A percentile compares a stretch with the other conserved stretches of the same genome.
These are phyloP conservation scores for Ectobius pallidus DNA, from an alignment of 2,888 invertebrate species.

Conservation along the genomic window DNA sequence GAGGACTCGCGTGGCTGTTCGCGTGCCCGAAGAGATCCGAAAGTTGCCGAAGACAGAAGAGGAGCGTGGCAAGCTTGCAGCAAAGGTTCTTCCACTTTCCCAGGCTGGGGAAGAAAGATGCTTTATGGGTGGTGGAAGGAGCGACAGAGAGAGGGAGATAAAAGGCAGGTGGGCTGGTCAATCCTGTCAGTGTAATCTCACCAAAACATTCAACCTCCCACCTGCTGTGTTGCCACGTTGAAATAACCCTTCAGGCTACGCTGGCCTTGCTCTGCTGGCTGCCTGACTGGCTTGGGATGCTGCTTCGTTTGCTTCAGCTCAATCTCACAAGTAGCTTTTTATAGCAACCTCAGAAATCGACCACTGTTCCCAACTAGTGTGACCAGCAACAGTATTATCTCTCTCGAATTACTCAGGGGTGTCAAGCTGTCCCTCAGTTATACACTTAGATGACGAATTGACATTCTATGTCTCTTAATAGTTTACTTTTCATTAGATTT, in stretches of 20 bases:
- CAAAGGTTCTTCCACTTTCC: conserved; percentile 33
- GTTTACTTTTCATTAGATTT: too few relatives aligned
- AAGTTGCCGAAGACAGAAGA: conserved; percentile 34
- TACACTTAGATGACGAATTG: too few relatives aligned
- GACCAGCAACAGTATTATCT: background rate
- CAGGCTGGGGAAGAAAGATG: conserved; percentile 33
- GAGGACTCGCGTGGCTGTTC: conserved; percentile 42
- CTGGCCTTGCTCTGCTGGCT: background rate
- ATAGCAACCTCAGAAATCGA: conserved; percentile 28
- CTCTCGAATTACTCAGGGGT: background rate
- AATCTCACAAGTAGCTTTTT: conserved; percentile 34
- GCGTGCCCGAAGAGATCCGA: conserved; percentile 42
- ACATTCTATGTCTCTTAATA: too few relatives aligned
- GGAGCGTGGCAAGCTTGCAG: conserved; percentile 38
- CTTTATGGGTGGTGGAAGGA: conserved; percentile 32
- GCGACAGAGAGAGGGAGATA: conserved; percentile 13
- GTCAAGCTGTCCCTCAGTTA: background rate
- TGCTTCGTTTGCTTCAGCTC: conserved; percentile 15
- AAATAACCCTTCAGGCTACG: conserved; percentile 23
- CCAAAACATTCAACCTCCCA: conserved; percentile 41
- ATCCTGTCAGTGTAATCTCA: conserved; percentile 43
- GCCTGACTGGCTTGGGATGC: too few relatives aligned
- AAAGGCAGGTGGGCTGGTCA: conserved; percentile 43
- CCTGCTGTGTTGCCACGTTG: conserved; percentile 38
- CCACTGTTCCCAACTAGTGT: conserved; percentile 26